phyloP scores from a whole-genome alignment of 2,797 vertebrate species.

The Enteromius paludinosus region DNA sequence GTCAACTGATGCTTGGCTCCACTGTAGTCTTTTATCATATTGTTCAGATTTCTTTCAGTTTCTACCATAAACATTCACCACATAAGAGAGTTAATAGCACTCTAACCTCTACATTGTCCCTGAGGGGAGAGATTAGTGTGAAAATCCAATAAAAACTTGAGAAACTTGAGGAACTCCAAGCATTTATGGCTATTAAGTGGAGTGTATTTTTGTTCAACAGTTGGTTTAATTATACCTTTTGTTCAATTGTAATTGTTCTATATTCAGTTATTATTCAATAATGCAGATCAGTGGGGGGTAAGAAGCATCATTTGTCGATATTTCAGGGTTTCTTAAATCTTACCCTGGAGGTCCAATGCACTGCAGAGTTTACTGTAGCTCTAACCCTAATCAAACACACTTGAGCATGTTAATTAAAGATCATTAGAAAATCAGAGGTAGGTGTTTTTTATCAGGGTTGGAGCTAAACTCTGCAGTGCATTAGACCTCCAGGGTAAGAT shows the following conservation, averaged over 20 bases:
- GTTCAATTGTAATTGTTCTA: neutral
- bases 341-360: no score
- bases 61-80: neutral
- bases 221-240: neutral
- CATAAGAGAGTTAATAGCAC: neutral
- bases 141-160: neutral
- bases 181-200: neutral
- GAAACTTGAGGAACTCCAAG: neutral
- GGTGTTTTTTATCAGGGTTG: no score
- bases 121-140: neutral
- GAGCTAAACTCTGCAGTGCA: no score
- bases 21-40: conserved; percentile 17
- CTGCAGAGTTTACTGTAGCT: no score
- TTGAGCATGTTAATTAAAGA: no score
- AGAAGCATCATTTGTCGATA: neutral
- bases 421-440: no score
- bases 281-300: neutral
- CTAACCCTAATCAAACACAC: no score
- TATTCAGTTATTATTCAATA: neutral
- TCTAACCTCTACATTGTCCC: neutral
- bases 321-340: neutral
- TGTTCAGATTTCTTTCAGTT: neutral
- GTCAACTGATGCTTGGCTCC: conserved; percentile 21
- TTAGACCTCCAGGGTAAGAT: no score
- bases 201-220: neutral